Base-by-base conservation (phyloP, 2,888 invertebrate genomes). In the Baronia brevicornis region DNA sequence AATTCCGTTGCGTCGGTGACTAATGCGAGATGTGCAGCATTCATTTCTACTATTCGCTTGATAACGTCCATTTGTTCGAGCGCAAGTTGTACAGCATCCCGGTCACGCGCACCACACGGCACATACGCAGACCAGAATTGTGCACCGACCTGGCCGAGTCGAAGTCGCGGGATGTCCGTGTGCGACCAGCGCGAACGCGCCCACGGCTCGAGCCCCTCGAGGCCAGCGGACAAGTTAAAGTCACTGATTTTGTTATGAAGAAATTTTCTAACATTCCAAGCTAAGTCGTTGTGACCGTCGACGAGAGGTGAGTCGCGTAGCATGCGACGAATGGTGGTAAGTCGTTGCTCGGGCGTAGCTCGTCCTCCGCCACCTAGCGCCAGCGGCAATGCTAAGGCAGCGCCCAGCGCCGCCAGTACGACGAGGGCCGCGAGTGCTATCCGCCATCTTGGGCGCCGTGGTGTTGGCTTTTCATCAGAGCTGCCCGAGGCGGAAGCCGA, bases 101-200 rank as follows among this genome's bases (percentile, higher is more conserved):
- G 84, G 66, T 93, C 91, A 58, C 93, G 91, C 12, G 93, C 91
- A 47, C 91, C 92, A 62, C 94, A 94, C 46, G 94, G 94, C 60
- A 94, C 93, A 71, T 93, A 94, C 42, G 94, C 94, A 41, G 94
- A 93, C 94, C 94, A 94, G 69, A 94, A 93, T 87, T 96, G 96
- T 45, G 95, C 96, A 39, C 95, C 96, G 36, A 97, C 89, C 62
- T 91, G 89, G 38, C 96, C 96, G 51, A 90, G 87, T 54, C 90
- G 87, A 53, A 96, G 86, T 58, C 95, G 88, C 38, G 93, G 92
- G 54, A 97, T 92, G 73, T 97, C 96, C 12, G 96, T 97, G 69
- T 97, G 96, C 54, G 95, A 94, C 95, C 95, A 96, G 72, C 90
- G 90, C 67, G 92, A 93, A 54, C 89, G 87, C 48, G 92, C 90